These are phyloP conservation scores for Cynopterus brachyotis DNA, from an alignment of 2,113 vertebrate species.

Conservation along the genomic window DNA sequence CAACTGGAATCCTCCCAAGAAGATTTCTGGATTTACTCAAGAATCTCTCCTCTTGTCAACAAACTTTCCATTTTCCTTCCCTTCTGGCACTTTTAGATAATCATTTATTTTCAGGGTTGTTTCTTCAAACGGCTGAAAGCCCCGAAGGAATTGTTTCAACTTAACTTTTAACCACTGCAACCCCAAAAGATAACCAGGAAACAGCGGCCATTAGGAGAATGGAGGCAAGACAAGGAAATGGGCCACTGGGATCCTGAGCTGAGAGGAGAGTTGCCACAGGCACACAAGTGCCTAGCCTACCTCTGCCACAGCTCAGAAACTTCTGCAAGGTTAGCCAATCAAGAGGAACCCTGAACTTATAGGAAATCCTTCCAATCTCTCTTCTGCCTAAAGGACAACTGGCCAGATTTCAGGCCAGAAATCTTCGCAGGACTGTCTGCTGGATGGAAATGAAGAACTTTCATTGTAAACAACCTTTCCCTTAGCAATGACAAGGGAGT, in stretches of 20 bases:
- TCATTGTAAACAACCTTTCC: background rate
- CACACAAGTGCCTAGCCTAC: background rate
- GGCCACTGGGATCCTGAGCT: fast-evolving
- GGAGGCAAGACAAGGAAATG: background rate
- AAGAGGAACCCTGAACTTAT: background rate
- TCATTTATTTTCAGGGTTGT: background rate
- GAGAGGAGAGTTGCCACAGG: background rate
- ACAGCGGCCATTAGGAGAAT: background rate
- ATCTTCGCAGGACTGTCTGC: background rate
- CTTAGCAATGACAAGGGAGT: background rate
- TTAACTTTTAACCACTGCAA: background rate
- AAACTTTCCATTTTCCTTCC: slow-evolving; percentile 13
- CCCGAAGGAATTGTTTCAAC: background rate
- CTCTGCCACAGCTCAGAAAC: background rate
- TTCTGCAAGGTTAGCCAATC: background rate
- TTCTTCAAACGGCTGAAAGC: slow-evolving; percentile 19
- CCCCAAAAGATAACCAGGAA: background rate
- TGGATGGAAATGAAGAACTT: background rate
- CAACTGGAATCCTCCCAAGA: background rate
- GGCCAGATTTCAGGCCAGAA: background rate
- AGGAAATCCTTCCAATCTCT: background rate
- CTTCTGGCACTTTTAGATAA: background rate
- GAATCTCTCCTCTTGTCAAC: background rate
- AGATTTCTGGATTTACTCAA: slow-evolving; percentile 31
- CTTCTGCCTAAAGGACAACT: background rate